These are phyloP conservation scores for Tenthredo amoena DNA, from an alignment of 2,888 invertebrate genomes.

Conservation along the genomic window DNA sequence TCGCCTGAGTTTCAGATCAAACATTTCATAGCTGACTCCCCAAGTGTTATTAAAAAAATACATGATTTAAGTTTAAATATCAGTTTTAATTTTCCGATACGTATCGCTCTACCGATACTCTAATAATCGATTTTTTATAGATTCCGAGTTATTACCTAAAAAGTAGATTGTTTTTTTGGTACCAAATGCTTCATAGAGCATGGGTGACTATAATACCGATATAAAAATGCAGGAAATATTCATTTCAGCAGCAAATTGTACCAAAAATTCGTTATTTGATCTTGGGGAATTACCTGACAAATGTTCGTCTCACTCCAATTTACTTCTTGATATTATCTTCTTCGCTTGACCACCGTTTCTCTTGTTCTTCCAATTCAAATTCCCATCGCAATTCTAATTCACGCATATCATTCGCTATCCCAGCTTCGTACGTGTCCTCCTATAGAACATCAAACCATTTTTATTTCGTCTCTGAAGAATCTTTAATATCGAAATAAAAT, in stretches of 20 bases:
- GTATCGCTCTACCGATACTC: background rate
- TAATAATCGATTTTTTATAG: background rate
- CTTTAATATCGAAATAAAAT: background rate
- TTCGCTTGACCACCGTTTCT: slow-evolving; percentile 83
- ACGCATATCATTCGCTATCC: slow-evolving; percentile 85
- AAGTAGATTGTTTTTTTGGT: background rate
- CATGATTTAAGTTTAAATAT: background rate
- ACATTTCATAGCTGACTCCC: background rate
- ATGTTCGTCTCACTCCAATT: background rate
- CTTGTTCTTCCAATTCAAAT: slow-evolving; percentile 84
- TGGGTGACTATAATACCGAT: background rate
- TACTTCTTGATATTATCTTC: slow-evolving; percentile 78
- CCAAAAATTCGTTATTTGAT: background rate
- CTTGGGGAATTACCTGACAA: slow-evolving; percentile 29
- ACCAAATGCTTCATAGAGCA: background rate
- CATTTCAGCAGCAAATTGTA: background rate
- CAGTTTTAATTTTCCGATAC: background rate
- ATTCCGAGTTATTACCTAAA: background rate
- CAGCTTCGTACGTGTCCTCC: slow-evolving; percentile 83
- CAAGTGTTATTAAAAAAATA: slow-evolving; percentile 37
- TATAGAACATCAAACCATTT: slow-evolving; percentile 68
- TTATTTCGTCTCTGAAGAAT: background rate
- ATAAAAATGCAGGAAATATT: slow-evolving; percentile 10
- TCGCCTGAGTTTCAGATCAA: background rate
- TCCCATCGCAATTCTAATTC: slow-evolving; percentile 84